Percentiles rank a stretch among this genome's conserved stretches.
Conservation (phyloP, 2,113 vertebrate species). For the Tretioscincus oriximinensis region DNA sequence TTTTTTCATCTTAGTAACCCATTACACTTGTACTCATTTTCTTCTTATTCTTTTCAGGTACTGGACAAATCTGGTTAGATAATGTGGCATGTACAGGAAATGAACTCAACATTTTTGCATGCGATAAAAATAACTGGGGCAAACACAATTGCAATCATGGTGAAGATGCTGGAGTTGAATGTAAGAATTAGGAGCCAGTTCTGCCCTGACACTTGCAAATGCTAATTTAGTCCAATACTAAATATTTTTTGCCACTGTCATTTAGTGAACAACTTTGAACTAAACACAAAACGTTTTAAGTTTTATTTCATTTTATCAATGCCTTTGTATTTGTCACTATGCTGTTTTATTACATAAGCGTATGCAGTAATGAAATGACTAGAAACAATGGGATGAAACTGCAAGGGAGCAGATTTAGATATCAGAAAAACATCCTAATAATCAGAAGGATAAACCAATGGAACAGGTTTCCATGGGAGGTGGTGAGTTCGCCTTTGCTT, state of each 20-base stretch:
- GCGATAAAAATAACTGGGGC: slow-evolving; percentile 53
- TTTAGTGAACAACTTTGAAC: rapidly evolving
- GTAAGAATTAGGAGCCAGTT: slow-evolving; percentile 43
- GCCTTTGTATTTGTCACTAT: not conserved
- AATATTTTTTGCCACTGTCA: not conserved
- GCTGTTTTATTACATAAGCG: too few species aligned
- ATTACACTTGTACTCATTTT: not conserved
- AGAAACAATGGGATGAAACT: too few species aligned
- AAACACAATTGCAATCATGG: slow-evolving; percentile 75
- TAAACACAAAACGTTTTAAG: not conserved
- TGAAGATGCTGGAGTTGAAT: slow-evolving; percentile 79
- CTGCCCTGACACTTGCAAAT: not conserved
- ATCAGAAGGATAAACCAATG: too few species aligned
- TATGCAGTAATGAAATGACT: too few species aligned
- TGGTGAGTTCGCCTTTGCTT: too few species aligned
- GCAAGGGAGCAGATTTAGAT: too few species aligned
- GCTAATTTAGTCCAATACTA: not conserved
- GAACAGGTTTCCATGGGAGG: too few species aligned
- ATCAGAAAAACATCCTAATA: too few species aligned
- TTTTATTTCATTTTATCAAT: not conserved
- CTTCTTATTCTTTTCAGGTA: slow-evolving; percentile 65
- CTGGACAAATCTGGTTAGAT: slow-evolving; percentile 83
- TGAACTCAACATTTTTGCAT: slow-evolving; percentile 67
- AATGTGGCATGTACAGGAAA: slow-evolving; percentile 70
- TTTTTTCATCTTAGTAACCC: not conserved